These are phyloP conservation scores for Vanessa atalanta DNA, from an alignment of 1,140 invertebrate genomes.

Conservation along the genomic window DNA sequence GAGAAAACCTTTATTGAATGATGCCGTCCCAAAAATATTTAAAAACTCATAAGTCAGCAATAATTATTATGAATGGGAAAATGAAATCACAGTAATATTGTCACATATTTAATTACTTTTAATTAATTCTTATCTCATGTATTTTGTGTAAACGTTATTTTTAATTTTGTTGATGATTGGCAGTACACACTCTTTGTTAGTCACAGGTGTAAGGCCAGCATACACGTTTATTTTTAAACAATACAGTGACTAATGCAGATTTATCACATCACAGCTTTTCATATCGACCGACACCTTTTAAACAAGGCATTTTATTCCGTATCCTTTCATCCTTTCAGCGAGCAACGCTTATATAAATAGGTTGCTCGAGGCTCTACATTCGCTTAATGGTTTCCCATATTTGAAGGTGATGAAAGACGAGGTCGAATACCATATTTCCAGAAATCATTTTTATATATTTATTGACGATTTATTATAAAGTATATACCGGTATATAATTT, in stretches of 20 bases:
- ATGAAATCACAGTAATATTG: no score
- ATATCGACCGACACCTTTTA: conserved; percentile 10
- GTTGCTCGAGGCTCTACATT: conserved; percentile 28
- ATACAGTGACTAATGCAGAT: not conserved
- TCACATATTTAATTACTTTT: no score
- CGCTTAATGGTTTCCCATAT: conserved; percentile 30
- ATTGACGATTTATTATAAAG: no score
- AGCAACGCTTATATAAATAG: conserved; percentile 41
- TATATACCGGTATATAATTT: no score
- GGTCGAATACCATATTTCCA: conserved; percentile 10
- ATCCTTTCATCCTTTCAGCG: conserved; percentile 37
- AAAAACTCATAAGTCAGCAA: no score
- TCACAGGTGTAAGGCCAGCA: no score
- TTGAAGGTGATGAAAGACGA: conserved; percentile 16
- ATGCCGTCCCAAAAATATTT: not conserved
- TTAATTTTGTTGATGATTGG: no score
- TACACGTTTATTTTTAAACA: not conserved
- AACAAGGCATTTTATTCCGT: conserved; percentile 37
- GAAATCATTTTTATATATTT: not conserved
- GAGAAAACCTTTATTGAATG: not conserved
- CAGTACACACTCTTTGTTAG: no score
- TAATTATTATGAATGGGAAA: no score
- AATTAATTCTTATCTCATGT: no score
- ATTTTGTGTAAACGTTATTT: no score
- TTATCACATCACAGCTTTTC: not conserved